A percentile compares a stretch with the other conserved stretches of the same genome.
These are phyloP conservation scores for Epinephelus moara DNA, from an alignment of 2,113 vertebrate genomes.

Conservation along the genomic window DNA sequence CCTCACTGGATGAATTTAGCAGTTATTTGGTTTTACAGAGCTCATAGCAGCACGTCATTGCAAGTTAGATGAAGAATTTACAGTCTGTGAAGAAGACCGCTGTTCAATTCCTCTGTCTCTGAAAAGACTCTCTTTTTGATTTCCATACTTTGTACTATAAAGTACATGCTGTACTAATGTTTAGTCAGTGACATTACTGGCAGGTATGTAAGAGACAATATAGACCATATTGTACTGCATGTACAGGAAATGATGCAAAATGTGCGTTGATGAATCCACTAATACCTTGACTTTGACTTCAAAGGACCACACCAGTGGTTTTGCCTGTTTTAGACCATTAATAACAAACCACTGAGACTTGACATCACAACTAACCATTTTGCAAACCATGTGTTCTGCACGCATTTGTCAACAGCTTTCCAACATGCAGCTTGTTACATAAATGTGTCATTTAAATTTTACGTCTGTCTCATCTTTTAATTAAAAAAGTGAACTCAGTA, in stretches of 20 bases:
- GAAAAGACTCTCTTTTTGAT: not conserved
- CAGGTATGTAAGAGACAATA: not conserved
- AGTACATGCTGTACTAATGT: not conserved
- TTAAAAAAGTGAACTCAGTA: too few species aligned
- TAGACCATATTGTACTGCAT: not conserved
- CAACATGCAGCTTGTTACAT: too few species aligned
- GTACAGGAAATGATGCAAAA: not conserved
- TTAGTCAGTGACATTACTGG: not conserved
- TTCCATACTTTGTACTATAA: not conserved
- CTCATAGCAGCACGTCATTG: conserved; percentile 43
- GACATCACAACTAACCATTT: too few species aligned
- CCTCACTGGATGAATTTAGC: conserved; percentile 39
- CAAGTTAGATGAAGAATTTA: conserved; percentile 20
- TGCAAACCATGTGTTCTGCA: too few species aligned
- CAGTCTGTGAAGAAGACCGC: not conserved
- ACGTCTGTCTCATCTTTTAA: too few species aligned
- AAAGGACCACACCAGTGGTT: too few species aligned
- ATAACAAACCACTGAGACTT: too few species aligned
- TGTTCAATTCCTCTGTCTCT: not conserved
- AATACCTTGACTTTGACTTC: too few species aligned
- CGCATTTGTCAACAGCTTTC: too few species aligned
- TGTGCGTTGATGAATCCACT: too few species aligned
- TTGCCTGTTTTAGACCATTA: too few species aligned
- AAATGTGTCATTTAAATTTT: too few species aligned
- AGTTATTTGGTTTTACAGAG: conserved; percentile 53